Evolutionary conservation across 1,140 invertebrate species (phyloP).

Genomic region (Drosophila tsacasi): DNA sequence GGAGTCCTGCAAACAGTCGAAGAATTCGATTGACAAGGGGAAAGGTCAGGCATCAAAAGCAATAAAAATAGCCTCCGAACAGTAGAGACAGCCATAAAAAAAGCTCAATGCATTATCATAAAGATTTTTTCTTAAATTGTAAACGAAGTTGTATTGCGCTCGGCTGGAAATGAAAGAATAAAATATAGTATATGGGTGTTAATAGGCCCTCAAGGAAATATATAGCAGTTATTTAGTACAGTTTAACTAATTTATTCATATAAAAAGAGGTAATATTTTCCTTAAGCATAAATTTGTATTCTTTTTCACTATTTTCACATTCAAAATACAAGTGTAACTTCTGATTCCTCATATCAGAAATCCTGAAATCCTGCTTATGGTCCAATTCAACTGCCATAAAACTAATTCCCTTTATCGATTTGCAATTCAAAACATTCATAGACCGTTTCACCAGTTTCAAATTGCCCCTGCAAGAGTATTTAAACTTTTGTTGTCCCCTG

Average conservation of each 20-base stretch:
- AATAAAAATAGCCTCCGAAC: constrained; percentile 55
- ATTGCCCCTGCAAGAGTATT: constrained; percentile 36
- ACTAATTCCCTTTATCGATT: constrained; percentile 34
- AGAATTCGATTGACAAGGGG: constrained; percentile 13
- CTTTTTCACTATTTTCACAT: background rate
- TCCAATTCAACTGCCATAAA: constrained; percentile 24
- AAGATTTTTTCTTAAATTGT: constrained; percentile 14
- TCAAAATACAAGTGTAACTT: background rate
- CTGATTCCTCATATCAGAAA: background rate
- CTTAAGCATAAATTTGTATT: background rate
- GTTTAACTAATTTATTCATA: background rate
- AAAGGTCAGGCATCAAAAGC: constrained; percentile 53
- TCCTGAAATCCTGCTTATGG: constrained; percentile 3
- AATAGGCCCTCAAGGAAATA: background rate
- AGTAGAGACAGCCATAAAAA: constrained; percentile 21
- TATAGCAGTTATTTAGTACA: background rate
- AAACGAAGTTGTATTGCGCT: constrained; percentile 17
- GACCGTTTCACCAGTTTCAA: constrained; percentile 20
- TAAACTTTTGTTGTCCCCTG: constrained; percentile 35
- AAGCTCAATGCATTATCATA: constrained; percentile 14
- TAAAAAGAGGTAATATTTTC: background rate
- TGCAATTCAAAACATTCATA: constrained; percentile 24
- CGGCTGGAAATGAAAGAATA: background rate
- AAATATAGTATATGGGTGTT: background rate
- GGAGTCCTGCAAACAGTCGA: constrained; percentile 34